These are phyloP conservation scores for Pagetopsis macropterus DNA, from an alignment of 2,797 vertebrate genomes.

Conservation along the genomic window DNA sequence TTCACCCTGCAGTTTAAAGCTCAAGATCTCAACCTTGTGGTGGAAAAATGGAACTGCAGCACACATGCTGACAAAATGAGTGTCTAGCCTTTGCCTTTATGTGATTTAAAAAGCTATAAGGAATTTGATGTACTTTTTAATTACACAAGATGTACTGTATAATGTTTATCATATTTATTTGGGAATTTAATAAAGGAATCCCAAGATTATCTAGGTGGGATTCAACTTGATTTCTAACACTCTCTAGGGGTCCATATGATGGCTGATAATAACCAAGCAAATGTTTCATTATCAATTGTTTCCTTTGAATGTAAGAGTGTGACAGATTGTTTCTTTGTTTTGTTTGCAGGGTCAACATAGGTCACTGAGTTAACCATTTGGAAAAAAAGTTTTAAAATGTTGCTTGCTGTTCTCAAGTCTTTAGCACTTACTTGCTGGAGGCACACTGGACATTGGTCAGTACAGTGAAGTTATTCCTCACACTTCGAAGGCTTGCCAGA, in stretches of 20 bases:
- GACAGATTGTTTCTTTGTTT: background rate
- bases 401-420: background rate
- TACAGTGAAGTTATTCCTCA: constrained; percentile 96
- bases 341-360: background rate
- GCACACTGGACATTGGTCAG: constrained; percentile 96
- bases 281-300: background rate
- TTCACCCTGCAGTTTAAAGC: constrained; percentile 22
- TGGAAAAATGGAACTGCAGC: background rate
- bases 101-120: background rate
- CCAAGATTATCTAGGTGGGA: background rate
- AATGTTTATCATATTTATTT: background rate
- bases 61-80: fast-evolving
- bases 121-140: background rate
- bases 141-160: background rate
- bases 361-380: background rate
- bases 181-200: background rate
- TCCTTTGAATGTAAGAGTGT: background rate
- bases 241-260: background rate
- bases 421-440: constrained; percentile 91
- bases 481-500: constrained; percentile 95
- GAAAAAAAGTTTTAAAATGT: background rate
- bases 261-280: background rate
- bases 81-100: background rate
- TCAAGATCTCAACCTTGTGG: constrained; percentile 69
- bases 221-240: background rate